Evolutionary conservation across 2,113 vertebrate species (phyloP), one percentile per base, ranked within the genome.

Genomic region (Centropus unirufus): DNA sequence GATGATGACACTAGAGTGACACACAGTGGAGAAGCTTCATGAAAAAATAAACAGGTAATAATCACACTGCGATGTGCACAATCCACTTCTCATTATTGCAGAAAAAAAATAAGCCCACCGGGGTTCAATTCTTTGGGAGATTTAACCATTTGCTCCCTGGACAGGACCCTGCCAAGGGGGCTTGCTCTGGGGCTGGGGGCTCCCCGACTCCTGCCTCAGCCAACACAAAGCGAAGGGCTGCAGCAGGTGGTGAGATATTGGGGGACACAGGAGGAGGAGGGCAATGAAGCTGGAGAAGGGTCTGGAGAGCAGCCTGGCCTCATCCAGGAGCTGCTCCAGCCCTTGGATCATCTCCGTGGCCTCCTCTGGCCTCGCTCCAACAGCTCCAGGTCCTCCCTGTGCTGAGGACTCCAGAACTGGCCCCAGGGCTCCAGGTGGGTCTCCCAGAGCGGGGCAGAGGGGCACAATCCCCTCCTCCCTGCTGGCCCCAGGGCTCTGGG

Each of bases 1-100:
- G 95, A 85, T 64, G 94, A 66, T 76, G 96, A 96, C 95, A 95
- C 95, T 22, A 89, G 95, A 96, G 95, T 96, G 96, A 97, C 95
- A 95, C 94, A 87, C 95, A 89, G 95, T 9, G 88, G 96, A 96
- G 95, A 73, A 93, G 90, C 91, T 95, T 96, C 96, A 97, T 97
- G 97, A 97, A 97, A 97, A 96, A 97, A 95, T 97, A 97, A 96
- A 95, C 76, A 90, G 91, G 89, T 49, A 70, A 91, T 91, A 74
- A 96, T 89, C 92, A n/a, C 92, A 30, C 63, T 54, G 90, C 62
- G 8, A 14, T 57, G 84, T 13, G 87, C 90, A 52, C 90, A 15
- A 87, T 77, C 55, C 32, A 3, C 55, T 93, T 10, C 95, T 91
- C 81, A 18, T 68, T 57, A 72, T 11, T 36, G 44, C 42, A 2